phyloP scores from a whole-genome alignment of 2,888 invertebrate genomes.

The Agrochola macilenta region DNA sequence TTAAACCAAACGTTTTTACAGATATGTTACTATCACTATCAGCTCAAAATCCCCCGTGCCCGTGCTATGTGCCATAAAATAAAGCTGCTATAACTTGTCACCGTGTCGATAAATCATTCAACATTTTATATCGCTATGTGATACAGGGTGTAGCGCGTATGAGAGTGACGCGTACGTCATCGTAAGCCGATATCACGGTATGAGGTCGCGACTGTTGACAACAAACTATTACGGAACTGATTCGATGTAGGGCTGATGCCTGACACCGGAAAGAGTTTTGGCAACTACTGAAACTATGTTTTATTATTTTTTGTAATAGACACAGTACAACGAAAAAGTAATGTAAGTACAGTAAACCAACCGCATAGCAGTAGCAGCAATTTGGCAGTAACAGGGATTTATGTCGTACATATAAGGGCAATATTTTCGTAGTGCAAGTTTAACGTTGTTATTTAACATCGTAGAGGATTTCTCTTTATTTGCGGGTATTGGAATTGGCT shows the following conservation, averaged over 20 bases:
- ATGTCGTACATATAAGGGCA: no score
- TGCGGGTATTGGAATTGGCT: neutral
- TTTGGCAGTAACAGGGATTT: neutral
- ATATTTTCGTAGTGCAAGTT: neutral
- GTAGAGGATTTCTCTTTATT: neutral
- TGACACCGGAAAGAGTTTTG: slow-evolving; percentile 21
- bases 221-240: slow-evolving; percentile 51
- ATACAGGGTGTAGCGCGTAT: slow-evolving; percentile 30
- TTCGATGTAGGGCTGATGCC: slow-evolving; percentile 47
- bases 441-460: neutral
- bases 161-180: slow-evolving; percentile 47
- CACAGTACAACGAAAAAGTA: neutral
- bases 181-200: slow-evolving; percentile 56
- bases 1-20: no score
- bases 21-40: neutral
- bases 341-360: neutral
- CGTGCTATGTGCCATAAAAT: neutral
- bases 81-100: slow-evolving; percentile 6
- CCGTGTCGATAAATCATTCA: neutral
- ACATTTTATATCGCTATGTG: slow-evolving; percentile 12
- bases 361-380: neutral
- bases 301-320: neutral
- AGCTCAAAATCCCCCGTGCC: neutral
- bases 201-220: slow-evolving; percentile 62
- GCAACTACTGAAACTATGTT: neutral